phyloP scores from a whole-genome alignment of 1,140 invertebrate genomes.

The Araneus ventricosus region DNA sequence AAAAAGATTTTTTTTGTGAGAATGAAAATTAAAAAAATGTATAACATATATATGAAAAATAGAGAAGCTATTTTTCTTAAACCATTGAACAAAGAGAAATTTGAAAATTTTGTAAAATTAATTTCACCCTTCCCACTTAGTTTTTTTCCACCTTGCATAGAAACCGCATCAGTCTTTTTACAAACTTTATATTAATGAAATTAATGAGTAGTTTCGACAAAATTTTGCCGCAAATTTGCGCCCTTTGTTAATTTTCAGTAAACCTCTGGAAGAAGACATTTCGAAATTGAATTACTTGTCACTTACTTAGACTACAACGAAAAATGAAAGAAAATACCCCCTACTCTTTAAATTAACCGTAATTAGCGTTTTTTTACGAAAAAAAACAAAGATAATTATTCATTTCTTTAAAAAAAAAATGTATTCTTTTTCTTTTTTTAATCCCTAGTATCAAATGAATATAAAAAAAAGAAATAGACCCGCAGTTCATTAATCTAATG shows the following conservation, averaged over 20 bases:
- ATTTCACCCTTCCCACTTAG: too few relatives aligned
- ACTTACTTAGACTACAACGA: not conserved
- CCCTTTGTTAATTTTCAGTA: not conserved
- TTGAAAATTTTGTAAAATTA: too few relatives aligned
- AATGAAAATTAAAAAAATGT: too few relatives aligned
- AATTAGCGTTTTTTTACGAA: constrained; percentile 7
- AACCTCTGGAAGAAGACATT: not conserved
- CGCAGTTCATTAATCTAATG: constrained; percentile 40
- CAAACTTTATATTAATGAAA: too few relatives aligned
- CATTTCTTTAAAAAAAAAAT: constrained; percentile 23
- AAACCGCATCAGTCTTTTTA: too few relatives aligned
- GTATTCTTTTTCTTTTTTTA: not conserved
- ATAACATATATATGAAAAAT: too few relatives aligned
- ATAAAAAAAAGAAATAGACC: not conserved
- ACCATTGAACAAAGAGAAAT: too few relatives aligned
- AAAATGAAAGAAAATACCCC: not conserved
- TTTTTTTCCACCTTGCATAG: too few relatives aligned
- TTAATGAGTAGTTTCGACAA: too few relatives aligned
- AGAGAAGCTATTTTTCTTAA: too few relatives aligned
- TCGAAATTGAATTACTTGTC: constrained; percentile 37
- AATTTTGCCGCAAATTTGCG: too few relatives aligned
- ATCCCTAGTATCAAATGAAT: not conserved
- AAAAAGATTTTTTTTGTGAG: too few relatives aligned
- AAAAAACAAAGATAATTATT: constrained; percentile 53
- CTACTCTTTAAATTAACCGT: constrained; percentile 33